Conservation (phyloP, 1,140 invertebrate species). For the Calliopsis andreniformis region DNA sequence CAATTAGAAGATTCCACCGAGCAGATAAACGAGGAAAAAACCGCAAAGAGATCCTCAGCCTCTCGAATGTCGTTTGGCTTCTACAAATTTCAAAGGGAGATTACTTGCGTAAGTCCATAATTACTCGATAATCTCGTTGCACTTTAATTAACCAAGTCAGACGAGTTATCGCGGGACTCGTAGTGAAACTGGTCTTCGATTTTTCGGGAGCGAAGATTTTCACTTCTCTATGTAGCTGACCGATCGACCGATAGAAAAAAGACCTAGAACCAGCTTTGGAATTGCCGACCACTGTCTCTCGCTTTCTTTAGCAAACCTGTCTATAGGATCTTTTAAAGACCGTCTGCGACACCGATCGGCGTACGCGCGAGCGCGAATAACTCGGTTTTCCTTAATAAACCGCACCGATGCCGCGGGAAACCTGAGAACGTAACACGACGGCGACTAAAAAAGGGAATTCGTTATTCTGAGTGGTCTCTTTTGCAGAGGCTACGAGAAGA, state of each 20-base stretch:
- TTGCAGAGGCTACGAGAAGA: neutral
- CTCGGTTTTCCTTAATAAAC: slow-evolving; percentile 19
- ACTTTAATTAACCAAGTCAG: neutral
- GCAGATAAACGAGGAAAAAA: too few relatives aligned
- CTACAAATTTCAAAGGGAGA: neutral
- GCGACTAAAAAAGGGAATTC: slow-evolving; percentile 4
- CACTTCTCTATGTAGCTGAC: neutral
- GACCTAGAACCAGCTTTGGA: slow-evolving; percentile 19
- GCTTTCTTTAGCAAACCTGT: slow-evolving; percentile 47
- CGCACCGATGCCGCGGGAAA: slow-evolving; percentile 8
- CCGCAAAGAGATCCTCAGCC: too few relatives aligned
- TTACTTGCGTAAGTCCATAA: slow-evolving; percentile 6
- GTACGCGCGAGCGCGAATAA: neutral
- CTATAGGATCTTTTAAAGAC: slow-evolving; percentile 24
- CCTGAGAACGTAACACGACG: neutral
- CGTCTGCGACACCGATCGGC: slow-evolving; percentile 13
- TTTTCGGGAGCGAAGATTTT: slow-evolving; percentile 15
- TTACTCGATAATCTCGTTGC: neutral
- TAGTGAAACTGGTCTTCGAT: slow-evolving; percentile 7
- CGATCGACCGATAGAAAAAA: neutral
- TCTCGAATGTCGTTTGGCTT: neutral
- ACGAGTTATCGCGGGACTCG: neutral
- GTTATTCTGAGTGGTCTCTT: slow-evolving; percentile 1
- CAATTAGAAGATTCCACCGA: too few relatives aligned
- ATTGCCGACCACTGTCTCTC: slow-evolving; percentile 11